These are phyloP conservation scores for Brachyptera putata DNA, from an alignment of 2,888 invertebrate genomes.

Conservation along the genomic window DNA sequence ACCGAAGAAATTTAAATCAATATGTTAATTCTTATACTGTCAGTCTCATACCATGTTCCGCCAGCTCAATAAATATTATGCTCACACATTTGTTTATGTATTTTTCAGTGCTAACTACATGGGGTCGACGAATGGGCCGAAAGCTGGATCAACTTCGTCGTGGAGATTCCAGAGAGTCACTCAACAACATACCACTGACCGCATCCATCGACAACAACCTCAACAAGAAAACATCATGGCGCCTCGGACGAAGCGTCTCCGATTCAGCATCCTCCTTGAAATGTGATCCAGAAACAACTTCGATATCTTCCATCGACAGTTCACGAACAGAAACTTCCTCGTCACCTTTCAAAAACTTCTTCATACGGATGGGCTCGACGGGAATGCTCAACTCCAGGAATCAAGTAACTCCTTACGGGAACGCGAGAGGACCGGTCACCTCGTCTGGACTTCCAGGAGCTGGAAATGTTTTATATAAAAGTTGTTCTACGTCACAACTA, in stretches of 20 bases:
- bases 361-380: constrained; percentile 71
- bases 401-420: constrained; percentile 38
- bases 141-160: constrained; percentile 70
- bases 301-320: constrained; percentile 14
- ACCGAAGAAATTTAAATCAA: no score
- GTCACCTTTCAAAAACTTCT: constrained; percentile 67
- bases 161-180: constrained; percentile 57
- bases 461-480: no score
- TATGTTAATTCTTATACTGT: no score
- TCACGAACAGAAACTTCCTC: constrained; percentile 50
- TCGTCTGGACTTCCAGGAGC: no score
- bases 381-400: constrained; percentile 58
- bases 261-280: constrained; percentile 10
- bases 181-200: constrained; percentile 41
- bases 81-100: no score
- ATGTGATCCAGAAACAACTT: constrained; percentile 18
- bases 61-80: no score
- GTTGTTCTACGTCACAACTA: constrained; percentile 72
- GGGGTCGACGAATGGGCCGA: constrained; percentile 75
- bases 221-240: constrained; percentile 25
- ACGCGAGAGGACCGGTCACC: no score
- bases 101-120: constrained; percentile 64
- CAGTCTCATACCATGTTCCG: no score
- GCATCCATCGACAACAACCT: no score
- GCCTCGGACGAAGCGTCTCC: constrained; percentile 30